Conservation (phyloP, 2,113 vertebrate genomes). For the Bostrychus sinensis region DNA sequence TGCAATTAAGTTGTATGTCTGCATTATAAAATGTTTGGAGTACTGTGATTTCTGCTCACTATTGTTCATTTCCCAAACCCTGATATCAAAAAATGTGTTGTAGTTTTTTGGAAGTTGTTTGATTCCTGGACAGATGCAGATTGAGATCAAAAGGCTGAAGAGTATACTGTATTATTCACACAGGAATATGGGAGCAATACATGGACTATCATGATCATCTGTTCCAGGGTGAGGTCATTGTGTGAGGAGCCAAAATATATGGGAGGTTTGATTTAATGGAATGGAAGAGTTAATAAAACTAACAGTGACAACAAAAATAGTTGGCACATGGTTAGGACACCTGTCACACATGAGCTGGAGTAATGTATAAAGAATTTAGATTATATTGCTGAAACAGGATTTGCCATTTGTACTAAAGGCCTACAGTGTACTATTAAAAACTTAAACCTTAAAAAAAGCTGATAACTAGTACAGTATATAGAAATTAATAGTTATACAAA, state of each 20-base stretch:
- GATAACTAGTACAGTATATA: too few species aligned
- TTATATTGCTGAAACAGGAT: too few species aligned
- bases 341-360: background rate
- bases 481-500: too few species aligned
- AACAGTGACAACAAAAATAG: slow-evolving; percentile 19
- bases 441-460: too few species aligned
- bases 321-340: background rate
- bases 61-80: slow-evolving; percentile 45
- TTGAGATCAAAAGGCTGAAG: slow-evolving; percentile 57
- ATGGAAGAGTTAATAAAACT: slow-evolving; percentile 17
- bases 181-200: slow-evolving; percentile 47
- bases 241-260: slow-evolving; percentile 52
- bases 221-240: slow-evolving; percentile 61
- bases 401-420: too few species aligned
- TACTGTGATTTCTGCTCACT: slow-evolving; percentile 60
- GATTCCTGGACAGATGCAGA: slow-evolving; percentile 42
- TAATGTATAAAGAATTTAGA: too few species aligned
- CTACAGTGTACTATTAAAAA: too few species aligned
- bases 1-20: slow-evolving; percentile 71
- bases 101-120: slow-evolving; percentile 12
- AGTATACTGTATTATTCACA: slow-evolving; percentile 31
- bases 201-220: slow-evolving; percentile 62
- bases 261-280: slow-evolving; percentile 34
- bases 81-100: slow-evolving; percentile 48
- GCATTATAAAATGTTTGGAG: slow-evolving; percentile 73